Evolutionary conservation across 2,113 vertebrate genomes (phyloP).

Genomic region (Pteropus alecto): DNA sequence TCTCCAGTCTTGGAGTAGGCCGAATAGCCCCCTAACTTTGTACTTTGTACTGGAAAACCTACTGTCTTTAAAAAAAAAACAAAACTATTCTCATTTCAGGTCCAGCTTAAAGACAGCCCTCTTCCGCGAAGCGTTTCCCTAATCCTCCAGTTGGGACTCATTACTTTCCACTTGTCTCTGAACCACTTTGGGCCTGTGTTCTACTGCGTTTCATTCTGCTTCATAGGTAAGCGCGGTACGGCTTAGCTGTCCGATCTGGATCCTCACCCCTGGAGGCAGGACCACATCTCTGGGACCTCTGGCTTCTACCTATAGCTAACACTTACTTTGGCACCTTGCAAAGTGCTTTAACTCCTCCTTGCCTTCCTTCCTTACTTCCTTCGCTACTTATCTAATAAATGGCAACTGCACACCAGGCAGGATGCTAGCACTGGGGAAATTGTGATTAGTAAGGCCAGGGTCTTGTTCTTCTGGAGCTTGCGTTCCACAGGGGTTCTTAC

Average conservation of each 20-base stretch:
- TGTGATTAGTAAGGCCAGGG: neutral
- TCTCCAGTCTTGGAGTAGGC: neutral
- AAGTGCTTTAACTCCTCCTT: neutral
- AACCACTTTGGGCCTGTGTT: neutral
- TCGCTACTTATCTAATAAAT: neutral
- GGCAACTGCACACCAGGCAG: neutral
- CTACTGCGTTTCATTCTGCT: neutral
- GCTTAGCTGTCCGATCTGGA: neutral
- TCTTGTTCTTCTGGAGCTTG: neutral
- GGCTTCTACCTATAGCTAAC: neutral
- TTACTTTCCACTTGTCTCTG: neutral
- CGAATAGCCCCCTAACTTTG: neutral
- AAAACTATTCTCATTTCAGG: neutral
- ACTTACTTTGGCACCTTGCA: neutral
- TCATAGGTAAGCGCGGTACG: neutral
- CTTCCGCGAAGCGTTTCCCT: neutral
- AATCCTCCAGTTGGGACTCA: neutral
- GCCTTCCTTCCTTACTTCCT: neutral
- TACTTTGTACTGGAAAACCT: neutral
- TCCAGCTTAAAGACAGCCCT: neutral
- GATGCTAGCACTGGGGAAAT: neutral
- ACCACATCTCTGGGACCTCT: neutral
- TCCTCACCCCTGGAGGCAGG: neutral
- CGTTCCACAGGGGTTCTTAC: neutral
- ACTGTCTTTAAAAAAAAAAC: neutral